Conservation (phyloP, 2,888 invertebrate species). For the Eremobia ochroleuca region DNA sequence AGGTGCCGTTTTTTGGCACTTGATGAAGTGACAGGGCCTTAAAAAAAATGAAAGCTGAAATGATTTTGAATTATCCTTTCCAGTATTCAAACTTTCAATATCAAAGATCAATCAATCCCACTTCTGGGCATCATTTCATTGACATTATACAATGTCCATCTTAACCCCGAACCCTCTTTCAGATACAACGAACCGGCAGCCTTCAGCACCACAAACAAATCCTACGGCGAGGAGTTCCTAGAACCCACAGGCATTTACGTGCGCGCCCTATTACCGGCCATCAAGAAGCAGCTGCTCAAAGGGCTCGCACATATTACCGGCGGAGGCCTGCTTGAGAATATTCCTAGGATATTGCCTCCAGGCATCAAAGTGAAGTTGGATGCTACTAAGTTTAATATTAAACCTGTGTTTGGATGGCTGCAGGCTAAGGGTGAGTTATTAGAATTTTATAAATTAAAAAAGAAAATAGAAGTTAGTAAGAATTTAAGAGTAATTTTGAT, state of each 20-base stretch:
- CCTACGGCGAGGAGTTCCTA: slow-evolving; percentile 94
- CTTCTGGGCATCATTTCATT: background rate
- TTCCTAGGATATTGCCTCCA: slow-evolving; percentile 95
- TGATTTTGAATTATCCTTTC: too few species aligned
- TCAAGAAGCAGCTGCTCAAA: slow-evolving; percentile 94
- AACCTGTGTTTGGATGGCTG: slow-evolving; percentile 97
- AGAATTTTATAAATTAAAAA: background rate
- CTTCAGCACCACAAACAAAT: slow-evolving; percentile 81
- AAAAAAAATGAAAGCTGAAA: too few species aligned
- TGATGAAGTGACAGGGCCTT: too few species aligned
- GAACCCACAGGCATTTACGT: slow-evolving; percentile 97
- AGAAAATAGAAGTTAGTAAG: background rate
- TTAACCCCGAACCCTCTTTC: background rate
- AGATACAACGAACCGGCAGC: slow-evolving; percentile 85
- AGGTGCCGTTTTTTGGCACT: too few species aligned
- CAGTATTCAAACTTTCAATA: too few species aligned
- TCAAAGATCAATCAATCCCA: too few species aligned
- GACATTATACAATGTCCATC: background rate
- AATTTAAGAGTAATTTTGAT: too few species aligned
- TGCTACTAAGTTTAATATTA: slow-evolving; percentile 93
- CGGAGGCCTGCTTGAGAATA: slow-evolving; percentile 97
- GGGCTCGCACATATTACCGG: slow-evolving; percentile 98
- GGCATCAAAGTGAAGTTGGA: slow-evolving; percentile 93
- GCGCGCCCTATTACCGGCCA: slow-evolving; percentile 93
- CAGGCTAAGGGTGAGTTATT: slow-evolving; percentile 92